Conservation (phyloP, 2,113 vertebrate genomes). For the Epinephelus fuscoguttatus region DNA sequence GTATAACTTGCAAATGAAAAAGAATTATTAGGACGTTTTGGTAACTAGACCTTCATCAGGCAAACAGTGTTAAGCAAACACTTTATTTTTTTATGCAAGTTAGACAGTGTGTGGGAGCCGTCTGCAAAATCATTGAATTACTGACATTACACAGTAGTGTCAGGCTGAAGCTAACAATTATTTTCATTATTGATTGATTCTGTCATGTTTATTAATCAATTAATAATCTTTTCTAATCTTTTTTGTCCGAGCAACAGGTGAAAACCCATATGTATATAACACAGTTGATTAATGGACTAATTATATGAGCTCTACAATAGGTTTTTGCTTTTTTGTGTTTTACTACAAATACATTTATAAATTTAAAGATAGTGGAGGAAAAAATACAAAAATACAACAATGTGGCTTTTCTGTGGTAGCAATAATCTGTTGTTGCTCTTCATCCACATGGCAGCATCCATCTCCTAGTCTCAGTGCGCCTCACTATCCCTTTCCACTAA, state of each 20-base stretch:
- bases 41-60: no score
- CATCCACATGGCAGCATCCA: constrained; percentile 4
- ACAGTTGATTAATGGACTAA: background rate
- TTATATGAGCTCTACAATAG: background rate
- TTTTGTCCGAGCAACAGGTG: background rate
- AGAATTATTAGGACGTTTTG: no score
- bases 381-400: background rate
- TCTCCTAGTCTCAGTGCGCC: constrained; percentile 24
- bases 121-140: background rate
- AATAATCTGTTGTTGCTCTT: constrained; percentile 19
- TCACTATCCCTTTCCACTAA: constrained; percentile 35
- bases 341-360: background rate
- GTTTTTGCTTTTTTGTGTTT: background rate
- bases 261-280: no score
- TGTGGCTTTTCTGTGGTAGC: background rate
- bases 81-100: no score
- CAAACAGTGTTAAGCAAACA: no score
- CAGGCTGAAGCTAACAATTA: background rate
- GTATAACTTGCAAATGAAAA: no score
- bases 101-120: no score
- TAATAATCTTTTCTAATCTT: background rate
- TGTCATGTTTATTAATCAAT: background rate
- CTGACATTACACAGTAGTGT: background rate
- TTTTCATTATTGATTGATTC: background rate
- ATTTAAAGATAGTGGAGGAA: background rate